Conservation (phyloP, 2,888 invertebrate species). For the Schizotus pectinicornis region DNA sequence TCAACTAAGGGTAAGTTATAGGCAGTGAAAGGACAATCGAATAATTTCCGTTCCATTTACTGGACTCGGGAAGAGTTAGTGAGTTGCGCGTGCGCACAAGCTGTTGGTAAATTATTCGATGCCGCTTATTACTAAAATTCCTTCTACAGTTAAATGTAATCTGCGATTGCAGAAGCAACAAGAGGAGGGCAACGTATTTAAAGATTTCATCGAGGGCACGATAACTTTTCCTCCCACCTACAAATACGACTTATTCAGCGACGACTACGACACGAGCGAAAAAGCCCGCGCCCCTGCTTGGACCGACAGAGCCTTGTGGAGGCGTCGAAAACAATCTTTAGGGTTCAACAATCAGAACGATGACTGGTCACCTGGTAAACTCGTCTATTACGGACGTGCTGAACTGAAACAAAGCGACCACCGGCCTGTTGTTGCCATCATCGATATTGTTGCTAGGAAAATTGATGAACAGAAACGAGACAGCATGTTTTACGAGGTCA, state of each 20-base stretch:
- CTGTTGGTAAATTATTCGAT: too few species aligned
- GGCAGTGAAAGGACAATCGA: too few species aligned
- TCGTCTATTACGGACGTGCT: conserved; percentile 89
- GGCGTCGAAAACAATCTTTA: conserved; percentile 75
- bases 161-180: conserved; percentile 74
- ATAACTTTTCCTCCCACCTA: conserved; percentile 95
- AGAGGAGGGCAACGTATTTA: conserved; percentile 83
- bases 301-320: conserved; percentile 98
- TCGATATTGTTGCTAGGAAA: conserved; percentile 85
- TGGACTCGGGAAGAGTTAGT: too few species aligned
- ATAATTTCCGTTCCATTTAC: conserved; percentile 13
- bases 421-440: conserved; percentile 90
- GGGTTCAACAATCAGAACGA: conserved; percentile 67
- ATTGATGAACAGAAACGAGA: conserved; percentile 80
- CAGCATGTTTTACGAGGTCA: conserved; percentile 79
- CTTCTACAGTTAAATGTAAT: too few species aligned
- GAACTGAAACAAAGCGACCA: conserved; percentile 98
- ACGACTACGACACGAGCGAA: conserved; percentile 99
- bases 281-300: conserved; percentile 97
- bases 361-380: conserved; percentile 75
- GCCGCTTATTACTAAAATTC: too few species aligned
- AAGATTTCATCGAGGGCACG: conserved; percentile 91
- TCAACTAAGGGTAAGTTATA: conserved; percentile 70
- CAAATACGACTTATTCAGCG: conserved; percentile 98
- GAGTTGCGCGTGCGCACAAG: too few species aligned